These are phyloP conservation scores for Rutilus rutilus DNA, from an alignment of 2,113 vertebrate species.

Conservation along the genomic window DNA sequence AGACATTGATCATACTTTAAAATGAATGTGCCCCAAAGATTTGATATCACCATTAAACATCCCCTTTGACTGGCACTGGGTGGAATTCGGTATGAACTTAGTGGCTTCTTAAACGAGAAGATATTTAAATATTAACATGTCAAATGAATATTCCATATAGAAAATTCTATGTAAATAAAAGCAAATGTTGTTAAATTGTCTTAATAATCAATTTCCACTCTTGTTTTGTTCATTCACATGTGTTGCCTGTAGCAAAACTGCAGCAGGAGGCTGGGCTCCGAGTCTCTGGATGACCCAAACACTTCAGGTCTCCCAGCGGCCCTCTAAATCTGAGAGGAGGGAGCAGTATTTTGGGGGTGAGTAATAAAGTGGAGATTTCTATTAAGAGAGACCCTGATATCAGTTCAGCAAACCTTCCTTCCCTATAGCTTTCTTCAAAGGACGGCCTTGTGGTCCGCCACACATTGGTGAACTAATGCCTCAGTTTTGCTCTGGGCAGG, in stretches of 20 bases:
- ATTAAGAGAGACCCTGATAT: conserved; percentile 15
- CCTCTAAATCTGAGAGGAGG: conserved; percentile 32
- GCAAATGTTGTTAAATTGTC: neutral
- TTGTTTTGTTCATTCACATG: neutral
- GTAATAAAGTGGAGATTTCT: conserved; percentile 14
- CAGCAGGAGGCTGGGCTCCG: conserved; percentile 62
- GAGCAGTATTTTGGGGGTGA: neutral
- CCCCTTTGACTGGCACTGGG: conserved; percentile 5
- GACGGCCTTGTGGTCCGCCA: neutral
- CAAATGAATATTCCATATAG: neutral
- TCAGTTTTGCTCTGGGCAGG: neutral
- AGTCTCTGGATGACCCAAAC: conserved; percentile 66
- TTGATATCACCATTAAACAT: neutral
- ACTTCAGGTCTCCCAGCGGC: conserved; percentile 54
- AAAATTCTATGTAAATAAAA: neutral
- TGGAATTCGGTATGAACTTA: conserved; percentile 4
- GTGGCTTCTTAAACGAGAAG: neutral
- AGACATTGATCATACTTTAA: conserved; percentile 22
- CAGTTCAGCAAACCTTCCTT: conserved; percentile 22
- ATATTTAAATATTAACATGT: neutral
- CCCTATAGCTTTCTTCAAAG: conserved; percentile 41
- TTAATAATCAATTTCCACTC: neutral
- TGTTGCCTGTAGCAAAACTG: conserved; percentile 48
- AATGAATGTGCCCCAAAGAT: neutral
- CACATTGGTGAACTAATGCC: neutral